Evolutionary conservation across 2,888 invertebrate species (phyloP).

Genomic region (Drosophila anomelani): DNA sequence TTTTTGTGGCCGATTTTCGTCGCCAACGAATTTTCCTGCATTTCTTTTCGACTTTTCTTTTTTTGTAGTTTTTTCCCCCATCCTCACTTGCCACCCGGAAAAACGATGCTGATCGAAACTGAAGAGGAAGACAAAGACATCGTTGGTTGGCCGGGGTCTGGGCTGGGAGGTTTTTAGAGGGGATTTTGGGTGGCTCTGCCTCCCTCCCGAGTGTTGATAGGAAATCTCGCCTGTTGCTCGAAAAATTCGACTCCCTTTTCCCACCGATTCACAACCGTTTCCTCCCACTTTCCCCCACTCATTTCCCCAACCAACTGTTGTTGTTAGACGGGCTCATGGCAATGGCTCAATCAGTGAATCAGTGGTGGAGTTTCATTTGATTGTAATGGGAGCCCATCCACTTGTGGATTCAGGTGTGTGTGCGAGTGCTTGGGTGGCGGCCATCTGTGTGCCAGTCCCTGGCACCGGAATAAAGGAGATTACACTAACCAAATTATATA

Average conservation of each 20-base stretch:
- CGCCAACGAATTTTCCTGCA: constrained; percentile 63
- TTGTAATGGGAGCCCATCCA: constrained; percentile 74
- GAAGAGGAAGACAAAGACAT: constrained; percentile 53
- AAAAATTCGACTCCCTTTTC: not conserved
- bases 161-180: constrained; percentile 7
- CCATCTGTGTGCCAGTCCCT: constrained; percentile 20
- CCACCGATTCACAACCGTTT: not conserved
- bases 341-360: constrained; percentile 74
- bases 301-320: constrained; percentile 35
- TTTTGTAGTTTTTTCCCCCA: constrained; percentile 10
- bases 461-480: constrained; percentile 24
- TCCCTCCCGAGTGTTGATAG: constrained; percentile 26
- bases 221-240: constrained; percentile 47
- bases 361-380: constrained; percentile 71
- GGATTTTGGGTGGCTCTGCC: constrained; percentile 1
- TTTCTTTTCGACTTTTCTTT: constrained; percentile 43
- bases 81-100: constrained; percentile 16
- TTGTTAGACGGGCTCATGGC: constrained; percentile 32
- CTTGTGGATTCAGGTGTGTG: constrained; percentile 67
- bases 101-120: constrained; percentile 67
- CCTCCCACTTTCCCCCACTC: constrained; percentile 6
- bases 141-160: constrained; percentile 32
- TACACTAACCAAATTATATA: constrained; percentile 45
- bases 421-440: not conserved
- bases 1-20: constrained; percentile 81